Evolutionary conservation across 1,140 invertebrate genomes (phyloP), one percentile per base, ranked within the genome.

Genomic region (Monochamus saltuarius): DNA sequence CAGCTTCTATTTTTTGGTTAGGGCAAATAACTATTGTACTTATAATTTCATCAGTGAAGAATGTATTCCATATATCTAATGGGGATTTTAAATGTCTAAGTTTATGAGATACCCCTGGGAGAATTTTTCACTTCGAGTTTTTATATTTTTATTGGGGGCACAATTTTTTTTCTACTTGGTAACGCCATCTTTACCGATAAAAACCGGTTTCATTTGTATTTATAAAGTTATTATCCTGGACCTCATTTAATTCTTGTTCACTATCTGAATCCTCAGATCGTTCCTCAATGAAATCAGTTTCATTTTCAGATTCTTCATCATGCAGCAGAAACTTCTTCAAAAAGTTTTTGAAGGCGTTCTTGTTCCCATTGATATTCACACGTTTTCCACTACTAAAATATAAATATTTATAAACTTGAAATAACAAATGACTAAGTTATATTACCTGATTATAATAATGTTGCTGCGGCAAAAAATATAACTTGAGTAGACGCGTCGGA

Each of bases 1-100:
- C 14, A 63, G n/a, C 43, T 63, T 39, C 34, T 34, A 47, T 52
- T 59, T 58, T 7, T 64, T 53, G 19, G 58, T 49, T 55, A 62
- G 39, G 56, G 29, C 36, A 46, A 29, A 34, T 13, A 46, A 42
- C n/a, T 37, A 56, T 56, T 22, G 19, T 35, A 17, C 46, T 40
- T n/a, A 61, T 34, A 9, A 46, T 56, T 9, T 46, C 14, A 37
- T 56, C 40, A 14, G 34, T 51, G 11, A 59, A 13, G 35, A 49
- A 58, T 36, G n/a, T 50, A 19, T 58, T 19, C 43, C 42, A 58
- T 13, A 13, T 22, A 52, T 52, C 40, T 14, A 42, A 14, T 14
- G 17, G 13, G n/a, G 13, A 13, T 42, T 42, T 42, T 13, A 42
- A 17, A 42, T 10, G 13, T 17, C 40, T 42, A 13, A 17, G 13